A percentile compares a stretch with the other conserved stretches of the same genome.
Conservation (phyloP, 1,140 invertebrate genomes). For the Pseudomyrmex dendroicus region DNA sequence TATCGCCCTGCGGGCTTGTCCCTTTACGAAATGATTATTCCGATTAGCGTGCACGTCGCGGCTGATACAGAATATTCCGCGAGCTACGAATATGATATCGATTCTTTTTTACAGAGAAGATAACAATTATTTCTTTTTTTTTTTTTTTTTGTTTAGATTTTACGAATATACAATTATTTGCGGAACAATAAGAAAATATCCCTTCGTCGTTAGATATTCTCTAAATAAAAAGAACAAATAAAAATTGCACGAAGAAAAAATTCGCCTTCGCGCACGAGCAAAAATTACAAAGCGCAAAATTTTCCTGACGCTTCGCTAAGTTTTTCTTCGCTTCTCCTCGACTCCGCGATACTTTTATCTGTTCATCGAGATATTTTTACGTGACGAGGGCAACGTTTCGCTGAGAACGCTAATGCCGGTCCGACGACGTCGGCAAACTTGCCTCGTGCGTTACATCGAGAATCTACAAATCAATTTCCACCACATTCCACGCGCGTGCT, state of each 20-base stretch:
- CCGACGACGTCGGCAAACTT: slow-evolving; percentile 24
- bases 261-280: not conserved
- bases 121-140: too few species aligned
- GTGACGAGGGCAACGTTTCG: slow-evolving; percentile 81
- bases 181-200: too few species aligned
- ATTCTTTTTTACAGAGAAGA: slow-evolving; percentile 4
- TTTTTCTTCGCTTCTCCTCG: slow-evolving; percentile 20
- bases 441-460: slow-evolving; percentile 9
- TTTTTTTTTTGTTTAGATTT: too few species aligned
- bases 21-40: not conserved
- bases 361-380: slow-evolving; percentile 82
- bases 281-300: slow-evolving; percentile 28
- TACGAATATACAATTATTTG: too few species aligned
- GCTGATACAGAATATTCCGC: too few species aligned
- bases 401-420: slow-evolving; percentile 74
- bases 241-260: not conserved
- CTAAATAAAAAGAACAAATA: not conserved
- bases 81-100: too few species aligned
- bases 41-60: not conserved
- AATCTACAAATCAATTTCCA: slow-evolving; percentile 21
- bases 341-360: slow-evolving; percentile 70
- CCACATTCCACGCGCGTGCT: not conserved
- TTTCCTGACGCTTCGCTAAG: slow-evolving; percentile 44
- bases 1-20: not conserved
- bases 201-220: too few species aligned